Conservation (phyloP, 2,797 vertebrate species). For the Potorous gilbertii region DNA sequence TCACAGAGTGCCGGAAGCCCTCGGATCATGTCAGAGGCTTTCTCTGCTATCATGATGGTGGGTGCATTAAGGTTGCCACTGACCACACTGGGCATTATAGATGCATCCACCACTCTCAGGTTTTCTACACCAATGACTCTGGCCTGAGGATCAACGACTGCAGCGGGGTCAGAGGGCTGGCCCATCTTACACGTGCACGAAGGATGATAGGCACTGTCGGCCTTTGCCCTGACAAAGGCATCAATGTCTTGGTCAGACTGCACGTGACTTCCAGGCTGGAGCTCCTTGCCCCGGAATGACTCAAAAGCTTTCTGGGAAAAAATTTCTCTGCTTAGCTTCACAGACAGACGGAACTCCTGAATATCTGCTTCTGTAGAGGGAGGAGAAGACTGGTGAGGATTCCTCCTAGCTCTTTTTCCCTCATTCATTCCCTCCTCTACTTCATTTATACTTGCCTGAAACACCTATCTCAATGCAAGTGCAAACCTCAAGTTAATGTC, state of each 20-base stretch:
- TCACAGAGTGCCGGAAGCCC: conserved; percentile 88
- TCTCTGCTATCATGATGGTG: conserved; percentile 98
- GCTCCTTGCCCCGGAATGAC: conserved; percentile 91
- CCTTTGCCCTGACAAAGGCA: conserved; percentile 92
- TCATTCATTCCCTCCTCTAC: not conserved
- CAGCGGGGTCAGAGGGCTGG: conserved; percentile 86
- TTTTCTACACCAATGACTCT: conserved; percentile 92
- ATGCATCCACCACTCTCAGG: conserved; percentile 95
- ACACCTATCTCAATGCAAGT: not conserved
- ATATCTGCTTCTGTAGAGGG: conserved; percentile 89
- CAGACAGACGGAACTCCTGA: conserved; percentile 91
- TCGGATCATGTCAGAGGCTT: conserved; percentile 93
- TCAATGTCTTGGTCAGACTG: conserved; percentile 94
- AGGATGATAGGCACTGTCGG: conserved; percentile 96
- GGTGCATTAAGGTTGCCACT: conserved; percentile 97
- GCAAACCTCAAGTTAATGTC: not conserved
- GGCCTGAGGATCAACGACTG: conserved; percentile 92
- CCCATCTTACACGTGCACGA: conserved; percentile 99
- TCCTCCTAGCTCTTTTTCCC: not conserved
- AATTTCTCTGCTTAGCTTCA: conserved; percentile 94
- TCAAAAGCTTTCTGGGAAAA: conserved; percentile 95
- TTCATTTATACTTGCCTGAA: not conserved
- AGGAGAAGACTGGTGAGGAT: conserved; percentile 43
- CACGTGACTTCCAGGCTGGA: conserved; percentile 89
- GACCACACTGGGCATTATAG: conserved; percentile 97